Evolutionary conservation across 2,888 invertebrate genomes (phyloP), one percentile per base, ranked within the genome.

Genomic region (Balanococcus diminutus): DNA sequence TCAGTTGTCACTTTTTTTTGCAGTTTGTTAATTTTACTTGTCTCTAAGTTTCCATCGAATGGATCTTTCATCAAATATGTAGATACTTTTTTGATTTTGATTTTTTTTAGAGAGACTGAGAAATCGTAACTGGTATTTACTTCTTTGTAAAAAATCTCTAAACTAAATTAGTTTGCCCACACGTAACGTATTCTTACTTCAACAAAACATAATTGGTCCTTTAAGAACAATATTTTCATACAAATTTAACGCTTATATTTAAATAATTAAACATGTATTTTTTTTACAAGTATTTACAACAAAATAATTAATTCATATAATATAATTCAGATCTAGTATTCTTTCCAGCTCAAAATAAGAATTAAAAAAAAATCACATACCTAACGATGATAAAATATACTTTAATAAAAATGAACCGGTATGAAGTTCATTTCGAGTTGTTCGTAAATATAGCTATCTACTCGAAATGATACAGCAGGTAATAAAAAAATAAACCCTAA

Each of bases 231-330:
- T n/a, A 32, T 16, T 72, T 32, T 72, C 16, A 32, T 72, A 32
- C 72, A 72, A 72, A 31, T 72, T n/a, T 28, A 72, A 72, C n/a
- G 32, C 72, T 32, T 72, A 72, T 8, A 72, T 72, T 72, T 67
- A 28, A 32, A 72, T n/a, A 32, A n/a, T n/a, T n/a, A n/a, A 72
- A 14, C 72, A n/a, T 32, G 14, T 72, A n/a, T 31, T 25, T 31
- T 32, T 32, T n/a, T 14, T 72, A 72, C 72, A 72, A 72, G 31
- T 72, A 72, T 72, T 72, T 72, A 72, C 72, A 72, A 46, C n/a
- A n/a, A 36, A 36, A n/a, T n/a, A 3, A 36, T 36, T 36, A 61
- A 46, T 4, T 46, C 14, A 16, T 25, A 61, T 25, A 61, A 61
- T 61, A 61, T 25, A 25, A 8, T 39, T 61, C 61, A 61, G 61